phyloP scores from a whole-genome alignment of 2,888 invertebrate genomes.

The Perithous albicinctus region DNA sequence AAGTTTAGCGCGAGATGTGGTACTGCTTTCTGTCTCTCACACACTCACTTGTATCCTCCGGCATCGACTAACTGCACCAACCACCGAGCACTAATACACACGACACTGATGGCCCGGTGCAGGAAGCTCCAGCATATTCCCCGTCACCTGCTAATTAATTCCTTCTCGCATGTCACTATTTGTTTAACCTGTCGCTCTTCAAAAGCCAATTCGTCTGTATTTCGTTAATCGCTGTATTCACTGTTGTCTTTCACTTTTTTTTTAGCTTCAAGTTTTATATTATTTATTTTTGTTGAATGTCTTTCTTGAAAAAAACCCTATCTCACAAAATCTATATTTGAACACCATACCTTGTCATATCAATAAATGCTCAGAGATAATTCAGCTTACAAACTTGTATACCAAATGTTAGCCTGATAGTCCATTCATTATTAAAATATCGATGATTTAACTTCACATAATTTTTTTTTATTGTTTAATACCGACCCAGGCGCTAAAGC shows the following conservation, averaged over 20 bases:
- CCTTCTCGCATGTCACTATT: conserved; percentile 9
- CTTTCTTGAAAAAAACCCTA: background rate
- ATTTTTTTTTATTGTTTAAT: too few species aligned
- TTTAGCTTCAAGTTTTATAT: background rate
- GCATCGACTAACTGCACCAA: conserved; percentile 10
- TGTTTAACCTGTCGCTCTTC: conserved; percentile 1
- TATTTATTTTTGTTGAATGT: background rate
- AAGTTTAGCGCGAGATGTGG: conserved; percentile 33
- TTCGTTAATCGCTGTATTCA: background rate
- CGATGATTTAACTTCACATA: too few species aligned
- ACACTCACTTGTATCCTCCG: background rate
- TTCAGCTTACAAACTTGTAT: too few species aligned
- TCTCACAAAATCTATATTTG: background rate
- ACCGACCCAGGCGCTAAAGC: too few species aligned
- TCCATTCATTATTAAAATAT: too few species aligned
- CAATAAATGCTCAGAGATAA: background rate
- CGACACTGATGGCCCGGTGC: background rate
- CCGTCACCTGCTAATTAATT: conserved; percentile 38
- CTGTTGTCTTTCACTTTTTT: conserved; percentile 1
- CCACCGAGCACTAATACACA: conserved; percentile 21
- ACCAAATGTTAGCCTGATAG: too few species aligned
- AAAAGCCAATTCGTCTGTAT: background rate
- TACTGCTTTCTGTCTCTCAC: too few species aligned
- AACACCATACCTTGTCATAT: background rate
- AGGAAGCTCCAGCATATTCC: conserved; percentile 17